Conservation (phyloP, 2,888 invertebrate genomes). For the Drosophila yooni region DNA sequence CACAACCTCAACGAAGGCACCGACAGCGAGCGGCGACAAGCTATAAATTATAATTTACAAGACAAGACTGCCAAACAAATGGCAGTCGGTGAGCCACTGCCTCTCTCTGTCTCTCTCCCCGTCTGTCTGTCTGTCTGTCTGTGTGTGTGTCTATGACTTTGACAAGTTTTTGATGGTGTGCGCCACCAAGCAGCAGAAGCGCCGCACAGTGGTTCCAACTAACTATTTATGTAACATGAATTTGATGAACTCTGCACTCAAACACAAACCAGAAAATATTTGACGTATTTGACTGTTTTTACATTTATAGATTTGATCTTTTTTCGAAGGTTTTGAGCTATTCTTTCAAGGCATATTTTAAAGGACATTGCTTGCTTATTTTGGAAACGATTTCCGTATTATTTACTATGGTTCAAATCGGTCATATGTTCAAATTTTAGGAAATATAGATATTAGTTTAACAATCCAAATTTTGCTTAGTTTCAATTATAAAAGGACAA, state of each 20-base stretch:
- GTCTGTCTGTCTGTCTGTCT: conserved; percentile 11
- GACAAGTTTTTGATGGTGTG: conserved; percentile 71
- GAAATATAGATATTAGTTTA: neutral
- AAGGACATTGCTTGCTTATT: neutral
- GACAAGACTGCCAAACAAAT: conserved; percentile 69
- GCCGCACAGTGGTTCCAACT: conserved; percentile 20
- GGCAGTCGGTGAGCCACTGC: conserved; percentile 46
- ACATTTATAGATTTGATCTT: neutral
- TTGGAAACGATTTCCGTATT: neutral
- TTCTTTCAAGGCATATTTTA: neutral
- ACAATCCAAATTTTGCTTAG: neutral
- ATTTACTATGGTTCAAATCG: neutral
- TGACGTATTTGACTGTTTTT: neutral
- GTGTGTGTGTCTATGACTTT: conserved; percentile 60
- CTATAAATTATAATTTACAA: conserved; percentile 77
- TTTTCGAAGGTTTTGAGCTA: neutral
- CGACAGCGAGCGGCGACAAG: conserved; percentile 45
- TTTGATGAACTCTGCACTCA: neutral
- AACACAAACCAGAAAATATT: neutral
- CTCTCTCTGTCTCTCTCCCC: neutral
- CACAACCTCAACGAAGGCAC: conserved; percentile 17
- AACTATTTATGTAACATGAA: neutral
- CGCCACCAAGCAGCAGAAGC: conserved; percentile 25
- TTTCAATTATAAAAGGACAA: neutral
- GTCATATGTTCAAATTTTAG: neutral